Conservation (phyloP, 2,113 vertebrate species). For the Clarias magur region DNA sequence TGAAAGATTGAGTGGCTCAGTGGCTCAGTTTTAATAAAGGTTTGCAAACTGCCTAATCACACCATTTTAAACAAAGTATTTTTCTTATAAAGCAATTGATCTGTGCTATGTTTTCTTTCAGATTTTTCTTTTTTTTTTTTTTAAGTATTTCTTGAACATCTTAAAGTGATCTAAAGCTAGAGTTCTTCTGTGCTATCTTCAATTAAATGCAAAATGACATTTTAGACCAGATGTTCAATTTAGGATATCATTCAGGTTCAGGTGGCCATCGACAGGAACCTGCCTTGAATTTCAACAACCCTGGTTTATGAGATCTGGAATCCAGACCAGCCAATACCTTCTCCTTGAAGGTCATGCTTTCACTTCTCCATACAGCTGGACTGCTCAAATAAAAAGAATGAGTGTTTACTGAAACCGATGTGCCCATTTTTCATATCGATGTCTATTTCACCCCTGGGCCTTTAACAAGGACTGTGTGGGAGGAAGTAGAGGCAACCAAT, state of each 20-base stretch:
- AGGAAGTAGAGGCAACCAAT: constrained; percentile 24
- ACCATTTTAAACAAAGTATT: too few species aligned
- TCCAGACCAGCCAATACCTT: neutral
- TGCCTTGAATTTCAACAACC: neutral
- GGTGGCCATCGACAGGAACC: neutral
- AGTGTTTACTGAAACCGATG: constrained; percentile 15
- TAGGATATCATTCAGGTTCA: neutral
- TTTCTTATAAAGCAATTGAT: neutral
- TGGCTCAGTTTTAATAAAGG: neutral
- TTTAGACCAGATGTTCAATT: neutral
- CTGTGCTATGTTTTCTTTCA: neutral
- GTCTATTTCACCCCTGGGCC: constrained; percentile 19
- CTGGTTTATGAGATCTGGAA: neutral
- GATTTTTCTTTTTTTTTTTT: neutral
- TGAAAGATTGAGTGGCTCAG: neutral
- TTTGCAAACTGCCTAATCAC: neutral
- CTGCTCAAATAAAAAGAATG: constrained; percentile 3
- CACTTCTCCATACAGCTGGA: neutral
- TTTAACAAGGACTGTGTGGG: constrained; percentile 5
- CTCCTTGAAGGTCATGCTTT: neutral
- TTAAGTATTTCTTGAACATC: neutral
- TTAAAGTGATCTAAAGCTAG: neutral
- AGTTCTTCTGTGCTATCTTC: neutral
- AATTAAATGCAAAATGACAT: neutral
- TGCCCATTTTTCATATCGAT: constrained; percentile 37